Percentiles rank a stretch among this genome's conserved stretches.
phyloP scores from a whole-genome alignment of 2,113 vertebrate species.

The Sylvilagus bachmani region DNA sequence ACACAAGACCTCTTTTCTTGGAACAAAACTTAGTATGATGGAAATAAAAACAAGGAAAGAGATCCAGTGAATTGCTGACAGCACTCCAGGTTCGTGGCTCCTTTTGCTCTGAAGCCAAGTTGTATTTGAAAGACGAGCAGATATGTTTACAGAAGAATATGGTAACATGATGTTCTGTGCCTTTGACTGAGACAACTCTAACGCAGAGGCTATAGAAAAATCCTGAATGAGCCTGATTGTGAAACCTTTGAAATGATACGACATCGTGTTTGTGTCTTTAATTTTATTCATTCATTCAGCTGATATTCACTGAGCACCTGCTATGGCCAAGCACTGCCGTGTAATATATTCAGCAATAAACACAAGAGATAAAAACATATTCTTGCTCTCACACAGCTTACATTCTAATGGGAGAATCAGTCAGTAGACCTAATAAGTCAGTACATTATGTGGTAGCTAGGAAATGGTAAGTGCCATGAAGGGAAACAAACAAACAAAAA shows the following conservation, averaged over 20 bases:
- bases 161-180: neutral
- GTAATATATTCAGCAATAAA: neutral
- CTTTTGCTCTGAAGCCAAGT: neutral
- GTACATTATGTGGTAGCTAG: neutral
- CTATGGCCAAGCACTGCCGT: neutral
- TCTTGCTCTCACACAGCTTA: neutral
- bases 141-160: neutral
- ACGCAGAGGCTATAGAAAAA: neutral
- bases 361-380: neutral
- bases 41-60: neutral
- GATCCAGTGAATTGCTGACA: neutral
- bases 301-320: slow-evolving; percentile 3
- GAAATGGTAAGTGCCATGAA: neutral
- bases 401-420: neutral
- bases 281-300: neutral
- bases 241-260: neutral
- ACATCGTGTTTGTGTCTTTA: neutral
- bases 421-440: neutral
- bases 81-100: neutral
- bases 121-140: slow-evolving; percentile 16
- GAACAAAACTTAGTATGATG: neutral
- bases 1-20: neutral
- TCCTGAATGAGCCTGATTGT: neutral
- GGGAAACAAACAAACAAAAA: neutral
- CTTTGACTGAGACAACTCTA: neutral